phyloP scores from a whole-genome alignment of 2,888 invertebrate species.

The Cephonodes hylas region DNA sequence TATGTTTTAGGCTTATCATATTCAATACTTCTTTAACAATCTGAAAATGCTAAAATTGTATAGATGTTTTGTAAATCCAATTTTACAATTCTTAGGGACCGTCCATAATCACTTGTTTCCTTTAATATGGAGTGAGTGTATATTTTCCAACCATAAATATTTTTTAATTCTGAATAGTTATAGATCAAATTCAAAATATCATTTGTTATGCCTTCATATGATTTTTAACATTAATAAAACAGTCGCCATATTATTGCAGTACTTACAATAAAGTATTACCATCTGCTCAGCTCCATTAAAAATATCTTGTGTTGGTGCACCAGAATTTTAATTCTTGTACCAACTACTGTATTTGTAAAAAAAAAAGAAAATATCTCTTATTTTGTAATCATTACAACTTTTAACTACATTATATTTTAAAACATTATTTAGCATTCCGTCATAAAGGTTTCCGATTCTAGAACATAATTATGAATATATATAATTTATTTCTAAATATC shows the following conservation, averaged over 20 bases:
- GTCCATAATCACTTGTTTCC: background rate
- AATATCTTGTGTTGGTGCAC: background rate
- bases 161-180: background rate
- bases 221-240: background rate
- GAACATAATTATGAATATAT: background rate
- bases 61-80: slow-evolving; percentile 9
- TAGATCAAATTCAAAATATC: background rate
- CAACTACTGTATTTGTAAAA: background rate
- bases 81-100: slow-evolving; percentile 2
- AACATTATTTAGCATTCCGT: background rate
- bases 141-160: background rate
- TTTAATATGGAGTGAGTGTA: background rate
- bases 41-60: slow-evolving; percentile 10
- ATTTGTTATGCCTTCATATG: background rate
- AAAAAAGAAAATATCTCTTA: background rate
- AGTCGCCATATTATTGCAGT: background rate
- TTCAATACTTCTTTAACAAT: background rate
- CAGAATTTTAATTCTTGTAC: background rate
- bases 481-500: background rate
- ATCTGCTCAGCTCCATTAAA: background rate
- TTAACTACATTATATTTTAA: background rate
- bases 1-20: slow-evolving; percentile 12
- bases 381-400: background rate
- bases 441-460: background rate
- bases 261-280: background rate